Conservation (phyloP, 1,140 invertebrate species). For the Ceratoteleas bidentatus region DNA sequence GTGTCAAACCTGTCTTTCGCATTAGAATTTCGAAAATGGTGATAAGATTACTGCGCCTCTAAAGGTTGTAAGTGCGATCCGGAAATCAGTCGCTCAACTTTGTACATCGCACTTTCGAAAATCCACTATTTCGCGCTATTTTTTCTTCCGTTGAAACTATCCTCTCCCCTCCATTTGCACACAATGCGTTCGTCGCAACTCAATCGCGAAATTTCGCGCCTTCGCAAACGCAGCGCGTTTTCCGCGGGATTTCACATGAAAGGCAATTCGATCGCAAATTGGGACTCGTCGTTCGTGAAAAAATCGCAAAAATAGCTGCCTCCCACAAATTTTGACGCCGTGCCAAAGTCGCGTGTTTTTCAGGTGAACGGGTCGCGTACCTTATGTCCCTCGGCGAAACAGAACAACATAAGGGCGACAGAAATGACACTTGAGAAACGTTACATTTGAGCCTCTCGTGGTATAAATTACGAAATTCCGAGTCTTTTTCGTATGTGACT, state of each 20-base stretch:
- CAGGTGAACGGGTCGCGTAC: constrained; percentile 41
- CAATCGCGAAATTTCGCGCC: not conserved
- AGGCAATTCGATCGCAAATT: constrained; percentile 32
- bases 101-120: no score
- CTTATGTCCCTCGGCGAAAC: no score
- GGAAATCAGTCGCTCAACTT: not conserved
- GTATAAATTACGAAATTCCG: no score
- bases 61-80: no score
- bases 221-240: constrained; percentile 8
- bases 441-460: no score
- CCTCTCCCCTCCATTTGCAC: not conserved
- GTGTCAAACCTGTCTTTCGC: constrained; percentile 20
- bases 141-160: no score
- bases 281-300: constrained; percentile 25
- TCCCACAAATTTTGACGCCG: constrained; percentile 41
- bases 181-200: not conserved
- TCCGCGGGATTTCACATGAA: constrained; percentile 20
- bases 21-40: constrained; percentile 24
- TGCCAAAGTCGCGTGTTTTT: constrained; percentile 49
- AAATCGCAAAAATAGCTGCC: constrained; percentile 19
- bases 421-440: no score
- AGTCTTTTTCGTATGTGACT: no score
- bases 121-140: no score
- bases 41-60: constrained; percentile 20
- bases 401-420: no score